Evolutionary conservation across 2,888 invertebrate genomes (phyloP).

Genomic region (Lycophotia porphyrea): DNA sequence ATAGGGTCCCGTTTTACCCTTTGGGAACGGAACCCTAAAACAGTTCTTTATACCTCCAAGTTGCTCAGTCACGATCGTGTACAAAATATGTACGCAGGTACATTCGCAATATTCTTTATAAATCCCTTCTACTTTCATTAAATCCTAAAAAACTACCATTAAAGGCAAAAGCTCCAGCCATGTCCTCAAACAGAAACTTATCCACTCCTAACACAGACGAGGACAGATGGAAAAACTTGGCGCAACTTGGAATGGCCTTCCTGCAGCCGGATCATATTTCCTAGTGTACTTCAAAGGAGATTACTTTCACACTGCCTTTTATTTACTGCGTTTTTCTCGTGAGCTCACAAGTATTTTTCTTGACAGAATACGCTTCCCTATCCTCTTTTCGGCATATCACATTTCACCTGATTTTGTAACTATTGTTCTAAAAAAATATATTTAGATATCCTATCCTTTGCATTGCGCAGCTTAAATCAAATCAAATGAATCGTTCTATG

Average conservation of each 20-base stretch:
- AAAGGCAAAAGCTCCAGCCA: not conserved
- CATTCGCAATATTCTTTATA: not conserved
- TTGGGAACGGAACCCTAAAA: too few relatives aligned
- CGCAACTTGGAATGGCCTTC: constrained; percentile 29
- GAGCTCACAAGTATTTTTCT: constrained; percentile 2
- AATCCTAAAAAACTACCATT: not conserved
- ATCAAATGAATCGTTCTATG: not conserved
- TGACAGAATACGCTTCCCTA: not conserved
- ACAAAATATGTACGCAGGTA: not conserved
- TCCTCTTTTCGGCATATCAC: not conserved
- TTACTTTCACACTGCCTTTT: constrained; percentile 22
- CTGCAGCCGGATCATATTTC: constrained; percentile 24
- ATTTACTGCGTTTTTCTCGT: constrained; percentile 3
- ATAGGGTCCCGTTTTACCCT: too few relatives aligned
- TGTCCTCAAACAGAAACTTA: constrained; percentile 29
- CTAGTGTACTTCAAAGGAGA: constrained; percentile 26
- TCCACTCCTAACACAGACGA: not conserved
- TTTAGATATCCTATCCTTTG: not conserved
- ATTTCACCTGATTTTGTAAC: not conserved
- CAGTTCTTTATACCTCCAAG: too few relatives aligned
- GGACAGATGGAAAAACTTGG: constrained; percentile 51
- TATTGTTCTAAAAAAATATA: not conserved
- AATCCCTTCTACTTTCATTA: not conserved
- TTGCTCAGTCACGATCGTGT: not conserved
- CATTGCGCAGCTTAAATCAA: not conserved